Evolutionary conservation across 2,113 vertebrate genomes (phyloP), one percentile per base, ranked within the genome.

Genomic region (Cyprinus carpio): DNA sequence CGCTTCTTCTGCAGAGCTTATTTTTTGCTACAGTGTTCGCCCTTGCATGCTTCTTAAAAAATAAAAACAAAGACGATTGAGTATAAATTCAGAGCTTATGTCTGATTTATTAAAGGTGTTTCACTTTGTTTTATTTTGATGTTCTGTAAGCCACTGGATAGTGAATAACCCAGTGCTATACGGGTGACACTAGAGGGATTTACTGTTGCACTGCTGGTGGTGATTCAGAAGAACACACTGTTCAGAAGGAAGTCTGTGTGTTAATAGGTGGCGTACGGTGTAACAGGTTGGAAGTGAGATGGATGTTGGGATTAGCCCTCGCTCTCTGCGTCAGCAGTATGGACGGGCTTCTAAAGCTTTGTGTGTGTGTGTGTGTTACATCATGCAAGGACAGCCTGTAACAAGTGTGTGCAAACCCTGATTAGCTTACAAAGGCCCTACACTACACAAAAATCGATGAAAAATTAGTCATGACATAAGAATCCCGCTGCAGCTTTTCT

Each of bases 31-130:
- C 37, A 43, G 11, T 25, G 56, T 62, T 80, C 58, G 16, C 43
- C 37, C n/a, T 40, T 64, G 78, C 60, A 81, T 81, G 78, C 78
- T 49, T 81, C n/a, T n/a, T n/a, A 27, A 65, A 81, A 43, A 29
- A 43, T 25, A 5, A 77, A 56, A 75, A 34, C 12, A 65, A 49
- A 37, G 60, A 2, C 8, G 25, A 72, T 37, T 40, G 6, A 29
- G 37, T 31, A 46, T 23, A 65, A 67, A 20, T 65, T 23, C 23
- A 65, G 40, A 65, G 58, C 4, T 6, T 11, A 46, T 29, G 25
- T 27, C 37, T 23, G 31, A 46, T 31, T 76, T 13, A 1, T 31
- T 77, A 16, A n/a, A n/a, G n/a, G n/a, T n/a, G n/a, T n/a, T n/a
- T n/a, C n/a, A n/a, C n/a, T n/a, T n/a, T n/a, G n/a, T n/a, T n/a